A percentile compares a stretch with the other conserved stretches of the same genome.
Evolutionary conservation across 2,113 vertebrate species (phyloP).

Genomic region (Oplegnathus fasciatus): DNA sequence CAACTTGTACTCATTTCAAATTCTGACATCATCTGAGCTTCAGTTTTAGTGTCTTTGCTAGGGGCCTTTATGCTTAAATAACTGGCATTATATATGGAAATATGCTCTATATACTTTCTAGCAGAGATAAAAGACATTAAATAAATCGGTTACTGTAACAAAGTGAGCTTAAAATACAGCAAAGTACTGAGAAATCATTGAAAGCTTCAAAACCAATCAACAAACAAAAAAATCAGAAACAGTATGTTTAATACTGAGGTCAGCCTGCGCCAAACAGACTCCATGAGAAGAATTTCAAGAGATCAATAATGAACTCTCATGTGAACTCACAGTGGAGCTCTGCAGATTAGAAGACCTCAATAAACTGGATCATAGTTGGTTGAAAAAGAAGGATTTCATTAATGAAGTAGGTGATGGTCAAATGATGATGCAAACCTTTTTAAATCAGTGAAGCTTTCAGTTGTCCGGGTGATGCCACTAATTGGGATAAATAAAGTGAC

Average conservation of each 20-base stretch:
- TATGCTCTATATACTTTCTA: conserved; percentile 13
- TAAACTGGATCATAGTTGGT: conserved; percentile 57
- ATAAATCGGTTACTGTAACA: conserved; percentile 13
- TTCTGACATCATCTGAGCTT: conserved; percentile 71
- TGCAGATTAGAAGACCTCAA: conserved; percentile 70
- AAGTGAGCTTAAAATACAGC: conserved; percentile 30
- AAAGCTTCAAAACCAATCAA: conserved; percentile 31
- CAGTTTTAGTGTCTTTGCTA: conserved; percentile 35
- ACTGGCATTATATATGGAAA: conserved; percentile 46
- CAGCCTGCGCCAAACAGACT: conserved; percentile 37
- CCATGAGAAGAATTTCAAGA: conserved; percentile 71
- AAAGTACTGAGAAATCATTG: conserved; percentile 23
- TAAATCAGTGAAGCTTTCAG: conserved; percentile 2
- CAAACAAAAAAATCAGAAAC: conserved; percentile 28
- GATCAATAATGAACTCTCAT: conserved; percentile 73
- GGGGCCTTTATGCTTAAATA: conserved; percentile 32
- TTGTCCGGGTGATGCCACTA: not conserved
- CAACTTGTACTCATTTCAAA: conserved; percentile 53
- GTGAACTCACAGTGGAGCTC: conserved; percentile 70
- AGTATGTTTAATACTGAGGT: conserved; percentile 20
- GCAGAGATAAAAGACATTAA: conserved; percentile 31
- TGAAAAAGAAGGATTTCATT: conserved; percentile 55
- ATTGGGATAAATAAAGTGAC: conserved; percentile 21
- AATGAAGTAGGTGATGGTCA: conserved; percentile 49
- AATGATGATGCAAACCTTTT: conserved; percentile 62